Base-by-base conservation (phyloP, 1,140 invertebrate species). In the Drosophila littoralis region DNA sequence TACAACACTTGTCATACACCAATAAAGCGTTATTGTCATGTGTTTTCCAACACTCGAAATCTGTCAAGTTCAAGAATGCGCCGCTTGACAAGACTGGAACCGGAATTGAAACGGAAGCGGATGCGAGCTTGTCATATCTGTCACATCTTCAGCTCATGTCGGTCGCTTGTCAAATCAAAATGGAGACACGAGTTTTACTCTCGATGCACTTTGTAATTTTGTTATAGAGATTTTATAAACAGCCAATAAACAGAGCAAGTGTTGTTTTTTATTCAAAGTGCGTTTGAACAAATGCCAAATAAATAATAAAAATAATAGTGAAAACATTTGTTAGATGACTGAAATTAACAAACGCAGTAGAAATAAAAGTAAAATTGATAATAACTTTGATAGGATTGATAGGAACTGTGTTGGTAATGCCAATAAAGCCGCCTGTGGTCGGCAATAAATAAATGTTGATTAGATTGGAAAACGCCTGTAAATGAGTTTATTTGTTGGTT, bases 381-480 rank as follows among this genome's bases (percentile, higher is more conserved):
- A 79, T 55, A 36, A n/a, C 36, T 48, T 55, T 35, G 42, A 36
- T 28, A 38, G 69, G 74, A 67, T 81, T 63, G 69, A 64, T 28
- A 28, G 5, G 22, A 68, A 61, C 57, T 63, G 42, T 46, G 51
- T 64, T 79, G 76, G 17, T 72, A 79, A 81, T 77, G 45, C 60
- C 22, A 48, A 80, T 50, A 50, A 42, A 66, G 42, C 40, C 38
- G 55, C 40, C 48, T 66, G 40, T 42, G 52, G 7, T 54, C 38
- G 13, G 51, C 59, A 59, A 70, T 79, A 75, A 69, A 71, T 51
- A 61, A 32, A 42, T 51, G 73, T 65, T 77, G 81, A 84, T 85
- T 85, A 84, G 81, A 81, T 84, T 84, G 69, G 58, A n/a, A 71
- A 81, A 71, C 55, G 71, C 57, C 81, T 48, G 67, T 61, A 42